phyloP scores from a whole-genome alignment of 2,888 invertebrate species.

The Junonia oenone region DNA sequence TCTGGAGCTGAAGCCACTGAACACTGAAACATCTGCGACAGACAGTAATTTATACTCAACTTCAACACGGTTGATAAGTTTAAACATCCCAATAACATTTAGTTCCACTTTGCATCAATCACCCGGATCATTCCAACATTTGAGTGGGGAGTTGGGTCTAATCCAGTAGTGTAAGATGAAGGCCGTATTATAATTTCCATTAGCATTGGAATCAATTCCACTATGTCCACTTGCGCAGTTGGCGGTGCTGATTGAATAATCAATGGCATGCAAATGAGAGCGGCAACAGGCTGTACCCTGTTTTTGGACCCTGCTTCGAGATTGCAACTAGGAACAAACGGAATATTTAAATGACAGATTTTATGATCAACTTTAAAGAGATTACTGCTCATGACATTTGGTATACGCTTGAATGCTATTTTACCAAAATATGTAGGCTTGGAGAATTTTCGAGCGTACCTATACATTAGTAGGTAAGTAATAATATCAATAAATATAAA shows the following conservation, averaged over 20 bases:
- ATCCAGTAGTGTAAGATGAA: slow-evolving; percentile 19
- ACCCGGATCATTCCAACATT: slow-evolving; percentile 7
- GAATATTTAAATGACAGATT: slow-evolving; percentile 28
- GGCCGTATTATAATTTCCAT: slow-evolving; percentile 51
- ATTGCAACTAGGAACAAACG: slow-evolving; percentile 30
- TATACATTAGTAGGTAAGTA: not conserved
- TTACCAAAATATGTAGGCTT: not conserved
- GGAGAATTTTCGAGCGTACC: not conserved
- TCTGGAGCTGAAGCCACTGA: not conserved
- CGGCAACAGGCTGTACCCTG: slow-evolving; percentile 60
- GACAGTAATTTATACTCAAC: not conserved
- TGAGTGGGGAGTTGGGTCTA: slow-evolving; percentile 6
- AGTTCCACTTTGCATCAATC: slow-evolving; percentile 21
- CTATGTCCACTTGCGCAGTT: slow-evolving; percentile 43
- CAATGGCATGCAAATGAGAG: slow-evolving; percentile 70
- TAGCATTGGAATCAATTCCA: slow-evolving; percentile 67
- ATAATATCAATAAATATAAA: not conserved
- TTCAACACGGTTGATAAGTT: not conserved
- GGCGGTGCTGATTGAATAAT: slow-evolving; percentile 64
- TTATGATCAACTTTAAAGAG: slow-evolving; percentile 18
- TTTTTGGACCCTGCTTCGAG: slow-evolving; percentile 34
- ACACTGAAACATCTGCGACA: not conserved
- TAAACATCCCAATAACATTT: slow-evolving; percentile 9
- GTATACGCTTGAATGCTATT: not conserved
- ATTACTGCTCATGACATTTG: not conserved